Percentiles rank a stretch among this genome's conserved stretches.
Evolutionary conservation across 1,140 invertebrate genomes (phyloP).

Genomic region (Kradibia gibbosae): DNA sequence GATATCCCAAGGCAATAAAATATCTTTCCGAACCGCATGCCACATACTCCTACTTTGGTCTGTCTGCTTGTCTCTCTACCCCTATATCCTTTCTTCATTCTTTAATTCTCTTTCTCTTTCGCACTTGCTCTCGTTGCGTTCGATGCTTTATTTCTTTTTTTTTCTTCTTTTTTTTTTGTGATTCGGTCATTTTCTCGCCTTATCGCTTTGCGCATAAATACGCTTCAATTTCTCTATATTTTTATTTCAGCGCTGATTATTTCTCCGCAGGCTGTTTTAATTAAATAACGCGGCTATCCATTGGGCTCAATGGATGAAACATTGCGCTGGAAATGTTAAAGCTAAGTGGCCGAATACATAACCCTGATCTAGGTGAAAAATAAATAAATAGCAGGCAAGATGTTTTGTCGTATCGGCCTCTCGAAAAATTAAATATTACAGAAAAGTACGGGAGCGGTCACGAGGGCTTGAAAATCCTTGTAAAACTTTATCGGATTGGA

Average conservation of each 20-base stretch:
- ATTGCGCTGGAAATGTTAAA: neutral
- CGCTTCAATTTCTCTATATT: neutral
- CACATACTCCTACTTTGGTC: neutral
- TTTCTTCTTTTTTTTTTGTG: neutral
- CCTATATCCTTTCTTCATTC: neutral
- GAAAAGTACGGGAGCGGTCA: neutral
- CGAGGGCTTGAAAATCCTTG: neutral
- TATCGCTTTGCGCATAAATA: neutral
- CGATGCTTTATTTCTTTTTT: neutral
- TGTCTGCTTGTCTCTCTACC: neutral
- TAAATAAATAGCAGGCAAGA: neutral
- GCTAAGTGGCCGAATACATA: neutral
- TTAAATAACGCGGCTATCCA: neutral
- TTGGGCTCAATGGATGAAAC: neutral
- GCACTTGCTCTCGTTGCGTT: neutral
- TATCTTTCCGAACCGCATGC: constrained; percentile 37
- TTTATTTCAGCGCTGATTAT: neutral
- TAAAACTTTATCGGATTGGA: neutral
- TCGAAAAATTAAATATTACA: constrained; percentile 33
- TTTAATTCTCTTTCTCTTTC: neutral
- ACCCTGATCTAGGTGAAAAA: neutral
- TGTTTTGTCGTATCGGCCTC: neutral
- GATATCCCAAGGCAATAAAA: constrained; percentile 48
- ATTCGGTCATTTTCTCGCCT: neutral
- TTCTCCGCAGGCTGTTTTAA: neutral